Conservation (phyloP, 2,797 vertebrate species). For the Lutjanus argentimaculatus region DNA sequence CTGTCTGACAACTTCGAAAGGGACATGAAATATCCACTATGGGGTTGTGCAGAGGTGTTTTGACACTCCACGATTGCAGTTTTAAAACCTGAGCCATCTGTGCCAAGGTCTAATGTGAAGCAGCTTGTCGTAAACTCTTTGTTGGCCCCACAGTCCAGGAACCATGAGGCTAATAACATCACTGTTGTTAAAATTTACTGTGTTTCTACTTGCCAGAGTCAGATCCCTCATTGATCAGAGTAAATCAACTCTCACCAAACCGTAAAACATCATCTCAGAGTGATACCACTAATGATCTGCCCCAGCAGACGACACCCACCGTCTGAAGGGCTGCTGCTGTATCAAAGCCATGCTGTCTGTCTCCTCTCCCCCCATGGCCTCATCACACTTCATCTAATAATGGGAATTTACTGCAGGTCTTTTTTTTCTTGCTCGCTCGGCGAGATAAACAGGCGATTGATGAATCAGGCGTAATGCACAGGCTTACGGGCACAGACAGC, state of each 20-base stretch:
- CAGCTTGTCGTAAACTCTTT: constrained; percentile 80
- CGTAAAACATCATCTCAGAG: constrained; percentile 77
- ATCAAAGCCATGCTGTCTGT: constrained; percentile 72
- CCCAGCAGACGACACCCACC: constrained; percentile 62
- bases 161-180: constrained; percentile 77
- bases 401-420: constrained; percentile 79
- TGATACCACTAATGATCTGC: constrained; percentile 75
- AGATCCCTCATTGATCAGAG: constrained; percentile 75
- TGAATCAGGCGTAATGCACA: constrained; percentile 84
- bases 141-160: constrained; percentile 73
- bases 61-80: constrained; percentile 46
- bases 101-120: constrained; percentile 73
- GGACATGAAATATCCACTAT: constrained; percentile 24
- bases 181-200: constrained; percentile 79
- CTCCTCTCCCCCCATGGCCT: constrained; percentile 66
- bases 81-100: constrained; percentile 74
- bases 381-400: constrained; percentile 82
- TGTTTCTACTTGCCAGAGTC: constrained; percentile 72
- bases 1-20: constrained; percentile 27
- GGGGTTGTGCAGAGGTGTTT: constrained; percentile 47
- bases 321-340: constrained; percentile 68
- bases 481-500: constrained; percentile 84
- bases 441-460: constrained; percentile 85
- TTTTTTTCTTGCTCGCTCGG: constrained; percentile 65
- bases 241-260: constrained; percentile 78